Evolutionary conservation across 2,888 invertebrate genomes (phyloP).

Genomic region (Lithophane socia): DNA sequence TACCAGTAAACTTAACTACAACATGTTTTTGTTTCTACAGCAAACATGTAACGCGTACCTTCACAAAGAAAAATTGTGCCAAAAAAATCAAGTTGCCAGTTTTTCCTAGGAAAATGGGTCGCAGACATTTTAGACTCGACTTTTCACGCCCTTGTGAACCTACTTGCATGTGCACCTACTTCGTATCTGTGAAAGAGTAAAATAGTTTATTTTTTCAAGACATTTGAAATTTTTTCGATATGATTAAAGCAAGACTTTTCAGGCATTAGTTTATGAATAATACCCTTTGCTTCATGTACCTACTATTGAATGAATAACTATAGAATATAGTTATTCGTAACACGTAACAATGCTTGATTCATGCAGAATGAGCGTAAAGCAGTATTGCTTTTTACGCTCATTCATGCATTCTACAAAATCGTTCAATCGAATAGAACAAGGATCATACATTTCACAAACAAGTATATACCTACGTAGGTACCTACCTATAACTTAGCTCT

Average conservation of each 20-base stretch:
- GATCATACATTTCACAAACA: neutral
- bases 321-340: neutral
- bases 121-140: slow-evolving; percentile 1
- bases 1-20: slow-evolving; percentile 8
- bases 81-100: slow-evolving; percentile 7
- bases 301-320: neutral
- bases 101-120: slow-evolving; percentile 18
- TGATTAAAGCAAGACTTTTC: neutral
- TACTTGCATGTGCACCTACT: neutral
- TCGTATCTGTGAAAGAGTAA: neutral
- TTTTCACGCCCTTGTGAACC: slow-evolving; percentile 23
- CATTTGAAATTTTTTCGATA: neutral
- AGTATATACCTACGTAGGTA: neutral
- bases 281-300: neutral
- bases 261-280: neutral
- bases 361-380: neutral
- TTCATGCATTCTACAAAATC: slow-evolving; percentile 12
- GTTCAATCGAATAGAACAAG: slow-evolving; percentile 6
- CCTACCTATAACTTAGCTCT: neutral
- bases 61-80: neutral
- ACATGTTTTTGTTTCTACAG: neutral
- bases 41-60: slow-evolving; percentile 24
- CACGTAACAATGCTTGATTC: neutral
- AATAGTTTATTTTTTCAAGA: neutral
- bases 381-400: neutral